A percentile compares a stretch with the other conserved stretches of the same genome.
These are phyloP conservation scores for Cinara cedri DNA, from an alignment of 2,888 invertebrate genomes.

Conservation along the genomic window DNA sequence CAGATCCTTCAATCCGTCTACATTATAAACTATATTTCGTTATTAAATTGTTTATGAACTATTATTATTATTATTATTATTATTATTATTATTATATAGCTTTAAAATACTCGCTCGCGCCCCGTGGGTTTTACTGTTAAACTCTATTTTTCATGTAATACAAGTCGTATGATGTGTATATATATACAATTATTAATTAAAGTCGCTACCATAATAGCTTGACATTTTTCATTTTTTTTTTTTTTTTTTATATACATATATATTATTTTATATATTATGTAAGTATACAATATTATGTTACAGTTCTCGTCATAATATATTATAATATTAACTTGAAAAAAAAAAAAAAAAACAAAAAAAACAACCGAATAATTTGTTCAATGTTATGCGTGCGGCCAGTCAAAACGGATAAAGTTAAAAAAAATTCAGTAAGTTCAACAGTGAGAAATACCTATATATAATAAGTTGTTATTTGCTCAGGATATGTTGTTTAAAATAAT, in stretches of 20 bases:
- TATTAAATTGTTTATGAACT: slow-evolving; percentile 36
- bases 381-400: not conserved
- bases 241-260: not conserved
- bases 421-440: not conserved
- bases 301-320: no score
- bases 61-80: slow-evolving; percentile 4
- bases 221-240: not conserved
- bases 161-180: slow-evolving; percentile 9
- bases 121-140: slow-evolving; percentile 30
- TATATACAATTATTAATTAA: slow-evolving; percentile 15
- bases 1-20: no score
- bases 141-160: not conserved
- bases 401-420: slow-evolving; percentile 29
- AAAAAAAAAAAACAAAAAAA: not conserved
- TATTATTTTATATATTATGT: no score
- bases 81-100: not conserved
- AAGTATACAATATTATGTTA: no score
- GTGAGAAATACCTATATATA: slow-evolving; percentile 2
- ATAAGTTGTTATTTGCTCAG: slow-evolving; percentile 44
- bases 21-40: slow-evolving; percentile 26
- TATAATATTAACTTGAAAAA: not conserved
- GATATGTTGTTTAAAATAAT: slow-evolving; percentile 19
- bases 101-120: slow-evolving; percentile 8
- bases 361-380: not conserved
- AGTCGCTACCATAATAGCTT: slow-evolving; percentile 31